Evolutionary conservation across 2,797 vertebrate genomes (phyloP), one percentile per base, ranked within the genome.

Genomic region (Melopsittacus undulatus): DNA sequence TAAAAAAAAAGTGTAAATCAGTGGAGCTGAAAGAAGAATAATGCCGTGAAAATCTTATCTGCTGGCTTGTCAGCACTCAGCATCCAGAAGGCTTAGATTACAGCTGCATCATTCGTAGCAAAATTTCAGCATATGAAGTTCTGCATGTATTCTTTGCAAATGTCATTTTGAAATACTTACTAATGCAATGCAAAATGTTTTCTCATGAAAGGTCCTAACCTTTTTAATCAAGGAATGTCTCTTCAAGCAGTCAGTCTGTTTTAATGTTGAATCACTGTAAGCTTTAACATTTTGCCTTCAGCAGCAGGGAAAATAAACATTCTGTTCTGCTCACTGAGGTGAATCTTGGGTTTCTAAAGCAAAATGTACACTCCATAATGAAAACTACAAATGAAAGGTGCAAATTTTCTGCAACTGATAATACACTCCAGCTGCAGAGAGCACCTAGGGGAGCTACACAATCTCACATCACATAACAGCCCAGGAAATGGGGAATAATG

Each of bases 301-400:
- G 86, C 86, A 76, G 45, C 2, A 45, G 51, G 38, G 34, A 90
- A 90, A 73, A 88, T 38, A 92, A 88, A 91, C 21, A 73, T 88
- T 81, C 68, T 78, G 34, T 87, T 88, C 83, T 76, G 85, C 78
- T 94, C 77, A 74, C 51, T 45, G 74, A 91, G 49, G 69, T 83
- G 85, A 90, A 90, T 66, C 80, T 79, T 75, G 26, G 18, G 32
- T 94, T 69, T 96, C 66, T 73, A 83, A 92, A 85, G 66, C 57
- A 83, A 91, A 92, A 87, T 7, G 3, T n/a, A 29, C n/a, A 36
- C 15, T 54, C 30, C 18, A 20, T 59, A 83, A 86, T 40, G 57
- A 85, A 89, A 85, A 87, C 49, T 51, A 43, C 56, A 80, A 94
- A 70, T 42, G 19, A 83, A 94, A 88, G 54, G 59, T 89, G 51